phyloP scores from a whole-genome alignment of 2,888 invertebrate genomes.

The Pandemis corylana region DNA sequence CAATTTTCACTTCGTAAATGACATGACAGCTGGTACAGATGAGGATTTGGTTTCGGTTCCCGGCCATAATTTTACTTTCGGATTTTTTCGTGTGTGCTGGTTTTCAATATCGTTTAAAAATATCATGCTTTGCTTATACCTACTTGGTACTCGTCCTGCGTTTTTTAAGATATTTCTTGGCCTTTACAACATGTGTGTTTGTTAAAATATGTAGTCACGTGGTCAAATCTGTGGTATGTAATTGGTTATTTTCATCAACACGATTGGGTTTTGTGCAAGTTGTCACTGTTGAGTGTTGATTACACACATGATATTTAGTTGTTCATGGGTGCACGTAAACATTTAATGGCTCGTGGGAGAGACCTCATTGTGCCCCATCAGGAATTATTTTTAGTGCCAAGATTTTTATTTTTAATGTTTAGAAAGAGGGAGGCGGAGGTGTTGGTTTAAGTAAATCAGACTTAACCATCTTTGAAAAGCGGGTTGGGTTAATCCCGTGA shows the following conservation, averaged over 20 bases:
- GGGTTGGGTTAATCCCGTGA: slow-evolving; percentile 6
- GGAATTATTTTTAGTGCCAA: not conserved
- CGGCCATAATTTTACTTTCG: too few species aligned
- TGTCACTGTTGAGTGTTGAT: slow-evolving; percentile 36
- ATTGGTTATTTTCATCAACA: slow-evolving; percentile 1
- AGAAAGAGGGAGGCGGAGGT: not conserved
- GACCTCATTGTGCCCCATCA: slow-evolving; percentile 19
- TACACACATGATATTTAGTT: not conserved
- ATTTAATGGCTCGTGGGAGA: slow-evolving; percentile 26
- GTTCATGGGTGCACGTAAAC: not conserved
- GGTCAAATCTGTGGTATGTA: too few species aligned
- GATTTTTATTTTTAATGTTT: not conserved
- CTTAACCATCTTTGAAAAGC: not conserved
- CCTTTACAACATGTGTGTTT: not conserved
- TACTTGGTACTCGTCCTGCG: not conserved
- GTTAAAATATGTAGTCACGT: not conserved
- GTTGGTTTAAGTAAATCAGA: not conserved
- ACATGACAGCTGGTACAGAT: too few species aligned
- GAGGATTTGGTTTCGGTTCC: too few species aligned
- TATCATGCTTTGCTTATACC: not conserved
- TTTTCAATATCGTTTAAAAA: too few species aligned
- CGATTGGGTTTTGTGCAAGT: slow-evolving; percentile 12
- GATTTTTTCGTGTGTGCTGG: too few species aligned
- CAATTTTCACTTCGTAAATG: not conserved
- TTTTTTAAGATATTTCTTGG: too few species aligned